These are phyloP conservation scores for Girardia tigrina DNA, from an alignment of 2,888 invertebrate species.

Conservation along the genomic window DNA sequence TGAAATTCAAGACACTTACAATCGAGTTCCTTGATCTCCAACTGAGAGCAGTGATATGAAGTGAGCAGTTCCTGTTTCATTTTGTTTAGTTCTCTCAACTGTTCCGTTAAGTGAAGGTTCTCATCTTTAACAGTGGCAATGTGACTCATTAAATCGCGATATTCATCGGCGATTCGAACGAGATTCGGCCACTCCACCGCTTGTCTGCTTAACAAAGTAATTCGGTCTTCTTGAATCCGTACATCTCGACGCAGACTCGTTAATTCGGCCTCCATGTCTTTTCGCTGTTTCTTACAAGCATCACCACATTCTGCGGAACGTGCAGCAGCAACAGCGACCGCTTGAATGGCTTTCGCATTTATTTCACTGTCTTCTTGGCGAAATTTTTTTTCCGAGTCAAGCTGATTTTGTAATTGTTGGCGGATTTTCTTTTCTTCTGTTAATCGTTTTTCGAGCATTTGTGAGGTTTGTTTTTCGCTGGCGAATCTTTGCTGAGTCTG, in stretches of 20 bases:
- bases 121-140: neutral
- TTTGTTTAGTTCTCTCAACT: conserved; percentile 8
- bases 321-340: neutral
- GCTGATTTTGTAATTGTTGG: neutral
- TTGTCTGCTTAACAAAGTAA: neutral
- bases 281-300: neutral
- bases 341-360: neutral
- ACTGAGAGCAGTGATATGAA: conserved; percentile 8
- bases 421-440: neutral
- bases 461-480: neutral
- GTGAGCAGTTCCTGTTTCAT: conserved; percentile 16
- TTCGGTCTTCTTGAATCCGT: neutral
- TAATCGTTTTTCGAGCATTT: neutral
- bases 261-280: neutral
- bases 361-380: neutral
- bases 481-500: neutral
- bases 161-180: neutral
- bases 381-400: neutral
- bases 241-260: neutral
- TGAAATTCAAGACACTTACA: no score
- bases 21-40: conserved; percentile 4
- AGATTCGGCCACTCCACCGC: neutral
- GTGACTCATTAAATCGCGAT: neutral
- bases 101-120: conserved; percentile 9
- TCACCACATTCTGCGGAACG: neutral